Percentiles rank a stretch among this genome's conserved stretches.
These are phyloP conservation scores for Patiria pectinifera DNA, from an alignment of 53 echinoderm and acorn worm genomes.

Conservation along the genomic window DNA sequence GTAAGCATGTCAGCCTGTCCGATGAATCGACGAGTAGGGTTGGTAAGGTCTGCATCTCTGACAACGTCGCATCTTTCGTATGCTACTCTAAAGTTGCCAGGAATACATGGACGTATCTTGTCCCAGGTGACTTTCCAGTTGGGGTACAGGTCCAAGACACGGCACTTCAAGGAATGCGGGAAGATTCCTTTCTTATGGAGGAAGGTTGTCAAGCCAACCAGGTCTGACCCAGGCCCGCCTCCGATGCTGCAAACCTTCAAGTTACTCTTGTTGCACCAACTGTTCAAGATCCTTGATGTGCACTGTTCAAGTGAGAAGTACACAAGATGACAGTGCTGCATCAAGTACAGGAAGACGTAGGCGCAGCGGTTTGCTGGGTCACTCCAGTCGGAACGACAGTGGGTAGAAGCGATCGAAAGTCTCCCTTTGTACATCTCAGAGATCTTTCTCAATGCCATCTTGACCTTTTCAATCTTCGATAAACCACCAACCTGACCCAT, in stretches of 20 bases:
- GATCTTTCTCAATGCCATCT: no score
- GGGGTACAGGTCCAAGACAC: constrained; percentile 18
- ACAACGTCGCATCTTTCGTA: neutral
- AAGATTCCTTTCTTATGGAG: no score
- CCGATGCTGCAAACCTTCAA: no score
- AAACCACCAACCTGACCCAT: neutral
- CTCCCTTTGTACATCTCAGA: no score
- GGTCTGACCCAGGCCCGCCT: no score
- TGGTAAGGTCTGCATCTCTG: neutral
- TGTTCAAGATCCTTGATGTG: no score
- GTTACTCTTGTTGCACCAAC: no score
- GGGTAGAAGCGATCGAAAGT: neutral
- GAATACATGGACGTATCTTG: neutral
- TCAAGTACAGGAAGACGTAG: no score
- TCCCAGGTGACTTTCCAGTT: neutral
- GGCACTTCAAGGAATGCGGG: neutral
- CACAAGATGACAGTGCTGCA: no score
- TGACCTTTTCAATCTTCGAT: constrained; percentile 15
- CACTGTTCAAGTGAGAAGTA: no score
- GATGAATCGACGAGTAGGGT: neutral
- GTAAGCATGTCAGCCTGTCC: neutral
- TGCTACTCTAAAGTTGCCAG: neutral
- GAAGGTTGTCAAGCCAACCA: no score
- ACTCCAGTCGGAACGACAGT: neutral
- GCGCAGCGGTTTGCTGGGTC: neutral